Evolutionary conservation across 2,797 vertebrate genomes (phyloP).

Genomic region (Fistularia tabacaria): DNA sequence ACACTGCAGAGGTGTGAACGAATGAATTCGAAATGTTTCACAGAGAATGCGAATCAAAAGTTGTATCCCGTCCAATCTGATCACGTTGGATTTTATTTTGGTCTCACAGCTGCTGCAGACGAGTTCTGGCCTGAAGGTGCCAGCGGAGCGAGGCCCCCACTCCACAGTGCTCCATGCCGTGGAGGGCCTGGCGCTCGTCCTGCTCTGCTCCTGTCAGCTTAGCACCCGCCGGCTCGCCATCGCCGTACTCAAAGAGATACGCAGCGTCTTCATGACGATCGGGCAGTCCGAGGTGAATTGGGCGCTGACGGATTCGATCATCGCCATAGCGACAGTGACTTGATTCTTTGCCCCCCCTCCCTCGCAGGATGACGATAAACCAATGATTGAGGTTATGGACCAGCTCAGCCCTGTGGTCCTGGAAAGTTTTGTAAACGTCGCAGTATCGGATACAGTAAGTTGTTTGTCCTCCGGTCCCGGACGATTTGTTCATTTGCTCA

Average conservation of each 20-base stretch:
- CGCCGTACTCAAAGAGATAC: constrained; percentile 89
- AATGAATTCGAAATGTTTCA: neutral
- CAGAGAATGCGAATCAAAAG: neutral
- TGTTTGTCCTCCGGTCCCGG: neutral
- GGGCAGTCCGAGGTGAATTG: constrained; percentile 88
- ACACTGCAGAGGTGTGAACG: constrained; percentile 63
- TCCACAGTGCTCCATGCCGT: constrained; percentile 90
- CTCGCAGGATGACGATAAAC: constrained; percentile 90
- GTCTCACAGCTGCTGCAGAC: constrained; percentile 52
- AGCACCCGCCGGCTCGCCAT: constrained; percentile 90
- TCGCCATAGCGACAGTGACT: neutral
- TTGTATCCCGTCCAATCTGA: neutral
- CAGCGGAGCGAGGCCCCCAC: constrained; percentile 85
- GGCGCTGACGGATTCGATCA: neutral
- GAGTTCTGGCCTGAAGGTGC: constrained; percentile 77
- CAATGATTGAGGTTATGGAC: constrained; percentile 98
- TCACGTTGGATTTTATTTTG: neutral
- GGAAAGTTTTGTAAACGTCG: constrained; percentile 91
- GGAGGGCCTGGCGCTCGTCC: constrained; percentile 90
- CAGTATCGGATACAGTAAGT: constrained; percentile 90
- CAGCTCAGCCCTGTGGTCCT: constrained; percentile 90
- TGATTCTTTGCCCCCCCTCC: constrained; percentile 10
- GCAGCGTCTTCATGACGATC: constrained; percentile 85
- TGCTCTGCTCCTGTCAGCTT: constrained; percentile 94
- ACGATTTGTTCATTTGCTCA: neutral